phyloP scores from a whole-genome alignment of 2,113 vertebrate genomes.

The Cebus imitator region DNA sequence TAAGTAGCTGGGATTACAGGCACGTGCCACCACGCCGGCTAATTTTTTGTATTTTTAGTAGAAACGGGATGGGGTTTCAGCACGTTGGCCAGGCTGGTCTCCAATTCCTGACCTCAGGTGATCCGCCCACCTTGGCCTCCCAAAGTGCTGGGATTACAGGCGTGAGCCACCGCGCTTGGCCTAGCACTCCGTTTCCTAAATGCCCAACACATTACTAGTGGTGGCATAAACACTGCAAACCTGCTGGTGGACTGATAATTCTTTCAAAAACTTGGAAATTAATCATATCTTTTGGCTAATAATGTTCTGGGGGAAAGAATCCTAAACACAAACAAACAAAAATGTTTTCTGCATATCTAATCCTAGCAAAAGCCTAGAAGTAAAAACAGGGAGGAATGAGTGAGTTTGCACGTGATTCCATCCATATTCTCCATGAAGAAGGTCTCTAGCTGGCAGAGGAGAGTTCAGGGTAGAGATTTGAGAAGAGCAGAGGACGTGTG shows the following conservation, averaged over 20 bases:
- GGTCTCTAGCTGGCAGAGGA: background rate
- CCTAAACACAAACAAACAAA: background rate
- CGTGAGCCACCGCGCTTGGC: too few relatives aligned
- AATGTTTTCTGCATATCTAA: background rate
- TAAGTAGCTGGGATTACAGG: too few relatives aligned
- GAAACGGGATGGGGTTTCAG: too few relatives aligned
- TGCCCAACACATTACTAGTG: background rate
- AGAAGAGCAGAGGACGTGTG: background rate
- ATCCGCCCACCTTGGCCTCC: too few relatives aligned
- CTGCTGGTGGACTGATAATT: background rate
- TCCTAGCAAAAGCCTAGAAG: background rate
- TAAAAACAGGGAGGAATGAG: background rate
- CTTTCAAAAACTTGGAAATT: background rate
- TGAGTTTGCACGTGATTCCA: background rate
- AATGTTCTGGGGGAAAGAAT: background rate
- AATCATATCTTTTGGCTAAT: background rate
- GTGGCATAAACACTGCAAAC: background rate
- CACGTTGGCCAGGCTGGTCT: too few relatives aligned
- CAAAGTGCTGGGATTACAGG: too few relatives aligned
- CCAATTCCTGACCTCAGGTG: too few relatives aligned
- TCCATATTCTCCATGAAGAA: background rate
- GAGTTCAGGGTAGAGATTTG: background rate
- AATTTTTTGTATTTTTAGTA: too few relatives aligned
- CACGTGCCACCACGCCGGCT: too few relatives aligned
- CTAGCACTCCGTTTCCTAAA: too few relatives aligned